Evolutionary conservation across 2,797 vertebrate genomes (phyloP), one percentile per base, ranked within the genome.

Genomic region (Lagodon rhomboides): DNA sequence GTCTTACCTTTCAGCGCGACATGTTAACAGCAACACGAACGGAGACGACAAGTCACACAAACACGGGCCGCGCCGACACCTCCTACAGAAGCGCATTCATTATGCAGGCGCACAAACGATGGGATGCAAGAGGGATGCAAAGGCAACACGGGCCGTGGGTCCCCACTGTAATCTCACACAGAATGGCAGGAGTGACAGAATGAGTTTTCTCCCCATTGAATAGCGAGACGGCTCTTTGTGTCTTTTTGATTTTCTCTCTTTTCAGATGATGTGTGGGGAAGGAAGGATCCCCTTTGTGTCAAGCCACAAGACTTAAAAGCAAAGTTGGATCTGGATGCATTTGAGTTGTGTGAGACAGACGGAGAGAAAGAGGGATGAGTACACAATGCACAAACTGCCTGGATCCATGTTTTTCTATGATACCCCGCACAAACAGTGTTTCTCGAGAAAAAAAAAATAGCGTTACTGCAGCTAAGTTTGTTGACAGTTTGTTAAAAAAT

Each of bases 211-310:
- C 91, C 91, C 91, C 69, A 83, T 84, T 88, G 92, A 91, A 88
- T 91, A 87, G 85, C 64, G 81, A 87, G 91, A 91, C 75, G 73
- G 85, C 86, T 93, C 89, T 93, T 94, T 94, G 90, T 93, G 93
- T 88, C 89, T 85, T 92, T 93, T 94, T 93, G 90, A 94, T 94
- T 94, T 93, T 85, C 84, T 88, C 82, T 88, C 89, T 92, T 82
- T 92, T 87, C 83, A 87, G 86, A 89, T 92, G 89, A 93, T 88
- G 93, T 87, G 89, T 77, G 49, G 85, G 91, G 90, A 94, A 93
- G 85, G 80, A 90, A 93, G 77, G 91, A 93, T 92, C 87, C 91
- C 91, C 90, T 94, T 95, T 95, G 91, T 94, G 93, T 91, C 90
- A 91, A 92, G 91, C 91, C 93, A 91, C 85, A 84, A 69, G 78